A percentile compares a stretch with the other conserved stretches of the same genome.
Evolutionary conservation across 92 coral and sea anemone genomes (phyloP).

Genomic region (Palythoa caribaeorum): DNA sequence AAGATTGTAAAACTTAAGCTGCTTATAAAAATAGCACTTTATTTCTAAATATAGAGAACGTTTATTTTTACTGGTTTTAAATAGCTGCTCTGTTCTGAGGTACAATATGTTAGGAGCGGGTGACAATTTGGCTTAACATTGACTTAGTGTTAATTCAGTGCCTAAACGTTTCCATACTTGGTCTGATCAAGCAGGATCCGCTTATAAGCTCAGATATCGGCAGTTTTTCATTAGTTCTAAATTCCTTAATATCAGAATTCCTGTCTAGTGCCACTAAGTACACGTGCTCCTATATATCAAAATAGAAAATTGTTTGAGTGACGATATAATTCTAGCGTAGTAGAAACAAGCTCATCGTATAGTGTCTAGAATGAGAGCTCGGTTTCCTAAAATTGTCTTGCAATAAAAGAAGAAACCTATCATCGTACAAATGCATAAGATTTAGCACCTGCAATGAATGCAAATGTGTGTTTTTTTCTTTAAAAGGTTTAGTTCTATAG

Average conservation of each 20-base stretch:
- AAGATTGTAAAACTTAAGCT: not conserved
- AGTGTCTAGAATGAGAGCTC: not conserved
- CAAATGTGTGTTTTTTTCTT: not conserved
- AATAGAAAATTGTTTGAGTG: not conserved
- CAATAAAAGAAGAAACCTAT: not conserved
- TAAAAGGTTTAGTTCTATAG: not conserved
- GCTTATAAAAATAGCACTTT: not conserved
- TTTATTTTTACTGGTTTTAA: no score
- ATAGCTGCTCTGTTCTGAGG: not conserved
- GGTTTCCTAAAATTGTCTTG: not conserved
- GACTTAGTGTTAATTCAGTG: not conserved
- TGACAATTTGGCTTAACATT: not conserved
- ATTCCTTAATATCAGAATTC: not conserved
- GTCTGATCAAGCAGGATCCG: not conserved
- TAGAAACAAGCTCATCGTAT: not conserved
- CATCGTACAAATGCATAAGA: not conserved
- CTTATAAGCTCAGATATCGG: not conserved
- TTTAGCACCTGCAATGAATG: conserved; percentile 4
- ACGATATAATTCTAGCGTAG: not conserved
- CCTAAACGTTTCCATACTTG: not conserved
- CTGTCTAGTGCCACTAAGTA: not conserved
- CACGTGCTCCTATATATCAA: not conserved
- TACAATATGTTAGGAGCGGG: not conserved
- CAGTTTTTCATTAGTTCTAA: not conserved
- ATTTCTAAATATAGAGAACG: not conserved